Percentiles rank a stretch among this genome's conserved stretches.
Conservation (phyloP, 2,797 vertebrate species). For the Sphenodon punctatus region DNA sequence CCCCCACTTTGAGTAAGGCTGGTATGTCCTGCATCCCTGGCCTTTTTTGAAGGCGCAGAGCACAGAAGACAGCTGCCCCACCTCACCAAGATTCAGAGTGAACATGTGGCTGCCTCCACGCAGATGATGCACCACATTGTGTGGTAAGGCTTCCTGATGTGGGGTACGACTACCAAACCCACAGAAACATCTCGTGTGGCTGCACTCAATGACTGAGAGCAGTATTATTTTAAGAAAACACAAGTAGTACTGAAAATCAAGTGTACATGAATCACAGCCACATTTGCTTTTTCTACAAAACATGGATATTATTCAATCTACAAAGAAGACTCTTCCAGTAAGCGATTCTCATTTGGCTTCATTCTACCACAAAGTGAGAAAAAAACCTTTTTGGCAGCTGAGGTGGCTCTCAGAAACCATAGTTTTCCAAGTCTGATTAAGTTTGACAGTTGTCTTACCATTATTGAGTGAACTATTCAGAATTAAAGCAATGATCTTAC, state of each 20-base stretch:
- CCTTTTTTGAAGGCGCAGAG: too few relatives aligned
- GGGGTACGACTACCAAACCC: too few relatives aligned
- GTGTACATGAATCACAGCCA: neutral
- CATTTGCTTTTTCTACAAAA: neutral
- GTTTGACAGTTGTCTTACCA: neutral
- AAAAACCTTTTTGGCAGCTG: neutral
- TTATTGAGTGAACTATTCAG: slow-evolving; percentile 3
- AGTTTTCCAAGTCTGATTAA: neutral
- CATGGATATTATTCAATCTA: neutral
- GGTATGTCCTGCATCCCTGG: too few relatives aligned
- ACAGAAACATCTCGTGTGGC: too few relatives aligned
- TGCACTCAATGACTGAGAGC: neutral
- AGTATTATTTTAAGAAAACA: neutral
- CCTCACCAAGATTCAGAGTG: too few relatives aligned
- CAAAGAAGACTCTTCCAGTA: neutral
- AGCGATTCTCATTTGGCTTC: neutral
- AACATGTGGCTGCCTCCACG: too few relatives aligned
- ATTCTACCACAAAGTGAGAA: neutral
- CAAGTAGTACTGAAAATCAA: neutral
- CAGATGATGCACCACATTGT: too few relatives aligned
- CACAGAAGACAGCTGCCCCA: too few relatives aligned
- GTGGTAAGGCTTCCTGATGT: too few relatives aligned
- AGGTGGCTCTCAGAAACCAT: slow-evolving; percentile 12
- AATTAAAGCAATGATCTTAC: slow-evolving; percentile 23
- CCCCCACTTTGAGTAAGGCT: too few relatives aligned